Conservation (phyloP, 2,113 vertebrate genomes). For the Vanacampus margaritifer region DNA sequence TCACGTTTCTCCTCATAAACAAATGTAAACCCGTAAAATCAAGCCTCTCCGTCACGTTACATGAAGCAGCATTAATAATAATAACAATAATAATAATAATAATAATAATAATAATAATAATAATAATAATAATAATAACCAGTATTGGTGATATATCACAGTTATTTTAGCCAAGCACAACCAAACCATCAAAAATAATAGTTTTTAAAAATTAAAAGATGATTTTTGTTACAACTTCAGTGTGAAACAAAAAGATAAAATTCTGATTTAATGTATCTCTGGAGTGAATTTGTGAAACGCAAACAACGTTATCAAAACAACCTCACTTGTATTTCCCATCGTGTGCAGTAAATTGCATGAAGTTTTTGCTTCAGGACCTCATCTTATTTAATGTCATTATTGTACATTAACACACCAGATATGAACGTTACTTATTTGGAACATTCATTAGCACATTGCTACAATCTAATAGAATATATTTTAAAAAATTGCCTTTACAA, state of each 20-base stretch:
- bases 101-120: not conserved
- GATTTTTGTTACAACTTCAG: too few relatives aligned
- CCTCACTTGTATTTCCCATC: too few relatives aligned
- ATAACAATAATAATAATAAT: not conserved
- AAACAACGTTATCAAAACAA: too few relatives aligned
- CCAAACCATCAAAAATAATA: not conserved
- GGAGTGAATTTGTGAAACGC: too few relatives aligned
- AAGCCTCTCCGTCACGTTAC: not conserved
- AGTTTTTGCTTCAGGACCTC: too few relatives aligned
- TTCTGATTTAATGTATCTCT: too few relatives aligned
- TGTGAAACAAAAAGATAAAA: too few relatives aligned
- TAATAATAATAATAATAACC: not conserved
- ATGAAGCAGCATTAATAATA: not conserved
- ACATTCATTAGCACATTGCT: not conserved
- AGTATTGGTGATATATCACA: not conserved
- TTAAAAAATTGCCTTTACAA: not conserved
- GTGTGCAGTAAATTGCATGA: too few relatives aligned
- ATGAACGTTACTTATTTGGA: not conserved
- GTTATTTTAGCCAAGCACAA: not conserved
- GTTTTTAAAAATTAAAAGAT: too few relatives aligned
- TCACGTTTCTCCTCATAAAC: not conserved
- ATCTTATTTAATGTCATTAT: too few relatives aligned
- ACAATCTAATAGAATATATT: not conserved
- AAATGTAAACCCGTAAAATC: not conserved
- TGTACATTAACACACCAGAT: too few relatives aligned